phyloP scores from a whole-genome alignment of 2,797 vertebrate species.

The Nannoperca obscura region DNA sequence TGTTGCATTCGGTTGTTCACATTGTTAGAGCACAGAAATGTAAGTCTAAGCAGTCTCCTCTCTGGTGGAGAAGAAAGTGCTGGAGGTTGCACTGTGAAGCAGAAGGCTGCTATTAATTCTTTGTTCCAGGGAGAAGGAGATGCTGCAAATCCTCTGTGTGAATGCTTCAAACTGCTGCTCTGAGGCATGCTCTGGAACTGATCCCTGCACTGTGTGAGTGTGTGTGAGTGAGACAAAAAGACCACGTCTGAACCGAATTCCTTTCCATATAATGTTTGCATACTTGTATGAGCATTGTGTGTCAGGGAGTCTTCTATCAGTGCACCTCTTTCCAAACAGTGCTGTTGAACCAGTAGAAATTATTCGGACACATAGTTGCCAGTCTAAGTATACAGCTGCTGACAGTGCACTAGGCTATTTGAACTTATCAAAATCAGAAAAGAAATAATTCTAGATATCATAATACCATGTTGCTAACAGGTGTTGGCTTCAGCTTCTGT shows the following conservation, averaged over 20 bases:
- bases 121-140: constrained; percentile 55
- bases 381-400: not conserved
- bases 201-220: constrained; percentile 64
- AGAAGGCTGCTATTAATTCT: constrained; percentile 48
- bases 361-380: not conserved
- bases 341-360: not conserved
- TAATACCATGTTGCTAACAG: not conserved
- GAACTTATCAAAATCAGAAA: not conserved
- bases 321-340: not conserved
- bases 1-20: not conserved
- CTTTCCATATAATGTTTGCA: constrained; percentile 20
- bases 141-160: constrained; percentile 76
- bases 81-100: constrained; percentile 21
- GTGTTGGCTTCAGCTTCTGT: not conserved
- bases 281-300: constrained; percentile 18
- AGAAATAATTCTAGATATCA: too few species aligned
- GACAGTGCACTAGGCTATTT: not conserved
- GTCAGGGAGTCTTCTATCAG: not conserved
- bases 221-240: constrained; percentile 41
- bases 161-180: constrained; percentile 71
- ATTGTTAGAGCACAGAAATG: not conserved
- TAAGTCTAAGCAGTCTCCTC: not conserved
- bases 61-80: not conserved
- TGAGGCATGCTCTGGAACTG: constrained; percentile 78
- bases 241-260: not conserved